Evolutionary conservation across 2,797 vertebrate species (phyloP).

Genomic region (Trachurus trachurus): DNA sequence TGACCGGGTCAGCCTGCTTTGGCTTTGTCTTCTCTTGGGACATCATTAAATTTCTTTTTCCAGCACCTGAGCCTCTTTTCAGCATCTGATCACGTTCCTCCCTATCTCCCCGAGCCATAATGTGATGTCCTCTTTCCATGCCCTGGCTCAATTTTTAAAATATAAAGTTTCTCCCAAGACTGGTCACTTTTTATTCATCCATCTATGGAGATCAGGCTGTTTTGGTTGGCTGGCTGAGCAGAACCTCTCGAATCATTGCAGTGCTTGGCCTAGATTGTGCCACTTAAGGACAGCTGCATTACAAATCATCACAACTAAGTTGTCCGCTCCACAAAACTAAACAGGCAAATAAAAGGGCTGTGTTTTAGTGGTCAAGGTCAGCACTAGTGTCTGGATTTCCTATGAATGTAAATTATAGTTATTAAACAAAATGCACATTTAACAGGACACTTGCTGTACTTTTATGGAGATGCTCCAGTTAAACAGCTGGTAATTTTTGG

Average conservation of each 20-base stretch:
- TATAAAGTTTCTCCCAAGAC: constrained; percentile 62
- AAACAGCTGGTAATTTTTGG: background rate
- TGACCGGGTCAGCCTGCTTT: constrained; percentile 79
- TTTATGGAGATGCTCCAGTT: constrained; percentile 3
- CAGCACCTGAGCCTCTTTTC: constrained; percentile 78
- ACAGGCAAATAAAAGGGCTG: background rate
- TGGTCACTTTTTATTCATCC: constrained; percentile 49
- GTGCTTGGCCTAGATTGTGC: constrained; percentile 58
- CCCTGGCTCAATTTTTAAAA: constrained; percentile 68
- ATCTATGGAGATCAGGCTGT: constrained; percentile 50
- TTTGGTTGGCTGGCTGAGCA: constrained; percentile 39
- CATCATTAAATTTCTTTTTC: constrained; percentile 83
- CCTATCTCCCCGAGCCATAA: constrained; percentile 66
- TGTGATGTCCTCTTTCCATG: constrained; percentile 72
- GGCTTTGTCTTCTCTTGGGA: constrained; percentile 77
- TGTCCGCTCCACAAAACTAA: constrained; percentile 36
- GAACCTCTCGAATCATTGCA: constrained; percentile 44
- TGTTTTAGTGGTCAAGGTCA: constrained; percentile 36
- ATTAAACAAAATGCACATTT: constrained; percentile 15
- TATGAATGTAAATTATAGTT: constrained; percentile 27
- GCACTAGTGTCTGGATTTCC: constrained; percentile 1
- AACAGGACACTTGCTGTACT: background rate
- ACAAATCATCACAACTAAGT: constrained; percentile 25
- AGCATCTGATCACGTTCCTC: constrained; percentile 72
- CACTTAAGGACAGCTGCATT: constrained; percentile 41